Percentiles rank a stretch among this genome's conserved stretches.
These are phyloP conservation scores for Chelmon rostratus DNA, from an alignment of 2,797 vertebrate species.

Conservation along the genomic window DNA sequence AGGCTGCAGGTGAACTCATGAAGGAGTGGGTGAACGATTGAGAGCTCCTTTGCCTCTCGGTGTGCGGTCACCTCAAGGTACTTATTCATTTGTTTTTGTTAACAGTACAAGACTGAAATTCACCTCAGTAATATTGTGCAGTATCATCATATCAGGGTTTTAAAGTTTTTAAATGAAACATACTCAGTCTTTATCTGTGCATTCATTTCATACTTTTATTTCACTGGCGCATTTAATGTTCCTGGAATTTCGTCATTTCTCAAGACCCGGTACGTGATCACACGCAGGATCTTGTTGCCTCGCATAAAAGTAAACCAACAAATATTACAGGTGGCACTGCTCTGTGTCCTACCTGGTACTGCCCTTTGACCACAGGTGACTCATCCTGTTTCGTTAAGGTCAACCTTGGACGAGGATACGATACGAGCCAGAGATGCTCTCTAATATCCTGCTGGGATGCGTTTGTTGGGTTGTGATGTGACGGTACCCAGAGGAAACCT, in stretches of 20 bases:
- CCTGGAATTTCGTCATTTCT: neutral
- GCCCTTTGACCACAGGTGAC: constrained; percentile 59
- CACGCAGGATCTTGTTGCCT: constrained; percentile 11
- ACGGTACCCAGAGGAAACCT: constrained; percentile 57
- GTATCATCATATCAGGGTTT: neutral
- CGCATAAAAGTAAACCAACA: constrained; percentile 41
- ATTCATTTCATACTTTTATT: neutral
- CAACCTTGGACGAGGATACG: constrained; percentile 48
- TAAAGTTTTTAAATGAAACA: neutral
- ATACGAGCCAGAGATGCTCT: constrained; percentile 34
- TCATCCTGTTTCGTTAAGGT: constrained; percentile 74
- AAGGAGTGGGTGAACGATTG: constrained; percentile 8
- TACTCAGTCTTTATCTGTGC: neutral
- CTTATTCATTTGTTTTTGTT: neutral
- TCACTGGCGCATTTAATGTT: neutral
- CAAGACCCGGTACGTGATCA: neutral
- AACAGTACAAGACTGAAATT: neutral
- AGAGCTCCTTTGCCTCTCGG: constrained; percentile 15
- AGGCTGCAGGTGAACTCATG: constrained; percentile 12
- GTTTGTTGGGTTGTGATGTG: constrained; percentile 34
- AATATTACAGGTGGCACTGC: constrained; percentile 43
- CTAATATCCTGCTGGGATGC: constrained; percentile 40
- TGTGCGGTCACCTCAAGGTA: neutral
- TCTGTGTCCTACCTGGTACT: constrained; percentile 22
- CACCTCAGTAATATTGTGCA: too few relatives aligned